Base-by-base conservation (phyloP, 2,113 vertebrate species). In the Silurus asotus region DNA sequence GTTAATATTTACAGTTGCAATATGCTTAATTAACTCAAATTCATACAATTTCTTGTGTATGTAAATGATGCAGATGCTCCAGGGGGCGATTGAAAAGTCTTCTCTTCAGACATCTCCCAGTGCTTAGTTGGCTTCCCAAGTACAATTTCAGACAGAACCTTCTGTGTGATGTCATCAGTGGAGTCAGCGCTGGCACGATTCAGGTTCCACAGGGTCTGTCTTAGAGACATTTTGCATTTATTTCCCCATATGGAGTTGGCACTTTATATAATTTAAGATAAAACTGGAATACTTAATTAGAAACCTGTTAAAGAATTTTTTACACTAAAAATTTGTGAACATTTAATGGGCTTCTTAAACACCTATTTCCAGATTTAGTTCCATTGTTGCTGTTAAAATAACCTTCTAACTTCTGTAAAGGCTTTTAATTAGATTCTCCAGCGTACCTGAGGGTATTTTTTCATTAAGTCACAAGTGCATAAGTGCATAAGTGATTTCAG, bases 171-270 rank as follows among this genome's bases (percentile, higher is more conserved):
- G 92, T 97, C 85, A 95, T 98, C 0, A 96, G 97, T 0, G 96
- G 97, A 78, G 89, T 98, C 93, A 97, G 97, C 0, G 96, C 96
- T 0, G 96, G 97, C 14, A 97, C 96, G 0, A 97, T 98, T 75
- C 97, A 98, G 79, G 96, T 98, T 82, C 97, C 97, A 51, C 97
- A 97, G 93, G 97, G 97, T 98, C 89, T 91, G n/a, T 55, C 6
- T 77, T 77, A 77, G 5, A n/a, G 1, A 77, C 11, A 8, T 55
- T n/a, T 37, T 8, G 0, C 7, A 70, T 20, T 10, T 75, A 28
- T 77, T 55, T 17, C 13, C 37, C 14, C 13, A 75, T 76, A 78
- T 55, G 13, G 6, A 56, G 75, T n/a, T 28, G 13, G 13, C n/a
- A 25, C n/a, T 4, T 56, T 17, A 25, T 28, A 56, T 23, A 9